These are phyloP conservation scores for Eledona agricola DNA, from an alignment of 2,888 invertebrate species.

Conservation along the genomic window DNA sequence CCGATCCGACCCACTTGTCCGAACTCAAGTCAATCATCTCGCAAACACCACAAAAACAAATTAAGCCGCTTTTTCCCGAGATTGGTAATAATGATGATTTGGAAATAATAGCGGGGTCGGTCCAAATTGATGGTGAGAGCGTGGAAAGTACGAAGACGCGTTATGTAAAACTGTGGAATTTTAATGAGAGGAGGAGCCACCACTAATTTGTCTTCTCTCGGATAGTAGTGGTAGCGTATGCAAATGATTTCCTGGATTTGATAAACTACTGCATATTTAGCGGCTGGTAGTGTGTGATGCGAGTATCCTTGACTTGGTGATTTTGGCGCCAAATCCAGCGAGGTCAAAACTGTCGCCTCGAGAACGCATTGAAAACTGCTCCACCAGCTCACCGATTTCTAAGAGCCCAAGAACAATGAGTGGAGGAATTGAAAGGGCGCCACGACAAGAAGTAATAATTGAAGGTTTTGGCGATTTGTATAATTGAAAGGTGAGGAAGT, in stretches of 20 bases:
- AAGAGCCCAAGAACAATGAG: slow-evolving; percentile 22
- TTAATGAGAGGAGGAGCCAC: slow-evolving; percentile 5
- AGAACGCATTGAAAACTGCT: slow-evolving; percentile 34
- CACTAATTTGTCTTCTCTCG: neutral
- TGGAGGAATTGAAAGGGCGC: slow-evolving; percentile 23
- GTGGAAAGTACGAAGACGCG: too few relatives aligned
- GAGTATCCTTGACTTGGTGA: slow-evolving; percentile 11
- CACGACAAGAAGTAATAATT: slow-evolving; percentile 18
- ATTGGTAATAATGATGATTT: neutral
- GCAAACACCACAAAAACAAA: too few relatives aligned
- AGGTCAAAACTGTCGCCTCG: slow-evolving; percentile 32
- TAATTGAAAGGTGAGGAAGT: slow-evolving; percentile 15
- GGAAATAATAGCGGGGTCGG: neutral
- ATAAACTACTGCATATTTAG: neutral
- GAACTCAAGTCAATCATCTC: too few relatives aligned
- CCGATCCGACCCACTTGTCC: too few relatives aligned
- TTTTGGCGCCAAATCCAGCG: slow-evolving; percentile 31
- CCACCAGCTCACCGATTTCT: slow-evolving; percentile 25
- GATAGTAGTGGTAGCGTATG: too few relatives aligned
- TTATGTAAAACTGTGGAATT: slow-evolving; percentile 10
- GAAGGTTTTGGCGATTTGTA: slow-evolving; percentile 13
- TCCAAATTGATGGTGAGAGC: too few relatives aligned
- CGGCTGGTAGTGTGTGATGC: neutral
- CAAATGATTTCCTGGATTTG: neutral
- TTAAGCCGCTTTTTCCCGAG: neutral